Percentiles rank a stretch among this genome's conserved stretches.
These are phyloP conservation scores for Lycopodina hypogea DNA, from an alignment of 37 sponge, comb jelly and placozoan species.

Conservation along the genomic window DNA sequence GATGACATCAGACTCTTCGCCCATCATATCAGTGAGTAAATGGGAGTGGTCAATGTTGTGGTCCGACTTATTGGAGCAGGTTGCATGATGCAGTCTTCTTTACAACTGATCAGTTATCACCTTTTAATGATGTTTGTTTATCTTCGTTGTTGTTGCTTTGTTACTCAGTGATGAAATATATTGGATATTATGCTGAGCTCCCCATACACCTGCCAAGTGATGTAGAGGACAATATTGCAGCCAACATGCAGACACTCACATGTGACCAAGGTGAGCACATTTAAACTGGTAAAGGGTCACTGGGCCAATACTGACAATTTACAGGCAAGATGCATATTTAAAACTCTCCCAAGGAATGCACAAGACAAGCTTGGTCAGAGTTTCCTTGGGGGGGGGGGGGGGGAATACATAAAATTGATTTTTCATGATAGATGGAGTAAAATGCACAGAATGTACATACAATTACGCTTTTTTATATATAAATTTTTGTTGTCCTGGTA, in stretches of 20 bases:
- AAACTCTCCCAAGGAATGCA: no score
- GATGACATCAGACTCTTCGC: slow-evolving; percentile 66
- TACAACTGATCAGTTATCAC: no score
- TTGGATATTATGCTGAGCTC: slow-evolving; percentile 67
- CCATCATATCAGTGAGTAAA: slow-evolving; percentile 54
- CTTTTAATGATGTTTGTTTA: no score
- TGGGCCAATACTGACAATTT: not conserved
- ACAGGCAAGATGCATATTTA: no score
- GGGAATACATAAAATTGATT: not conserved
- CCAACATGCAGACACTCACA: slow-evolving; percentile 9
- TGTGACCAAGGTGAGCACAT: slow-evolving; percentile 7
- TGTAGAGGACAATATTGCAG: slow-evolving; percentile 38
- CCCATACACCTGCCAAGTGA: slow-evolving; percentile 47
- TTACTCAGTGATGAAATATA: slow-evolving; percentile 58
- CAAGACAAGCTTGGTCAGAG: not conserved
- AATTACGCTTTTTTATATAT: no score
- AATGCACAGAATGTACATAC: no score
- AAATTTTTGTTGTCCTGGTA: no score
- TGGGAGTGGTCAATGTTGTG: not conserved
- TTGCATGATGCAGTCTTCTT: no score
- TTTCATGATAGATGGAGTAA: not conserved
- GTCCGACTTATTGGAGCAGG: not conserved
- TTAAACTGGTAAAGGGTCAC: not conserved
- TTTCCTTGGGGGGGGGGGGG: not conserved
- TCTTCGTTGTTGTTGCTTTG: no score